A percentile compares a stretch with the other conserved stretches of the same genome.
Evolutionary conservation across 2,888 invertebrate species (phyloP).

Genomic region (Nephrotoma appendiculata): DNA sequence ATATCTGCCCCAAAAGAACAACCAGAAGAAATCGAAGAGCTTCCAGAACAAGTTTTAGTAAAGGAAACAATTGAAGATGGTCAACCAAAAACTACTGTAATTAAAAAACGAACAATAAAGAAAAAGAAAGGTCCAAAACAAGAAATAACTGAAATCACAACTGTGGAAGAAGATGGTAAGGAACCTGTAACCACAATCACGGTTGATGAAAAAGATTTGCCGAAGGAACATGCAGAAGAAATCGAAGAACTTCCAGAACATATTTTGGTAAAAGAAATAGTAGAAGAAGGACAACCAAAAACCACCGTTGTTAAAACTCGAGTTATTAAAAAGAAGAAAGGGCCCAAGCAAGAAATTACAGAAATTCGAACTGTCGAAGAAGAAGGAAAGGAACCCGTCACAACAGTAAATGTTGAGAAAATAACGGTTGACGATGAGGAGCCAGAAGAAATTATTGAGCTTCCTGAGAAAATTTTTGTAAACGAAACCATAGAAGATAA

Average conservation of each 20-base stretch:
- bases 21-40: conserved; percentile 28
- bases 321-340: conserved; percentile 23
- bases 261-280: conserved; percentile 23
- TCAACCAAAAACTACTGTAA: conserved; percentile 19
- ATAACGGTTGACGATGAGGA: conserved; percentile 19
- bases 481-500: conserved; percentile 17
- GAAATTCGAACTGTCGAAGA: conserved; percentile 29
- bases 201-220: conserved; percentile 11
- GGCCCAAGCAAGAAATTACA: conserved; percentile 23
- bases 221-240: conserved; percentile 13
- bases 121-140: conserved; percentile 25
- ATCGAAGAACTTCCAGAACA: conserved; percentile 12
- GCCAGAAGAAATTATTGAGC: conserved; percentile 23
- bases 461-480: conserved; percentile 17
- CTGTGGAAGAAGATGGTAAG: conserved; percentile 25
- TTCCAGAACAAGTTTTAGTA: conserved; percentile 24
- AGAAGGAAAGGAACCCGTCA: conserved; percentile 24
- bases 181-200: conserved; percentile 21
- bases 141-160: conserved; percentile 26
- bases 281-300: conserved; percentile 24
- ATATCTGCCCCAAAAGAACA: conserved; percentile 24
- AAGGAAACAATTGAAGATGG: conserved; percentile 24
- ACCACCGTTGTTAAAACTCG: conserved; percentile 1
- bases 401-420: conserved; percentile 17
- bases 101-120: conserved; percentile 23